These are phyloP conservation scores for Pristionchus fissidentatus DNA, from an alignment of 2,888 invertebrate genomes.

Conservation along the genomic window DNA sequence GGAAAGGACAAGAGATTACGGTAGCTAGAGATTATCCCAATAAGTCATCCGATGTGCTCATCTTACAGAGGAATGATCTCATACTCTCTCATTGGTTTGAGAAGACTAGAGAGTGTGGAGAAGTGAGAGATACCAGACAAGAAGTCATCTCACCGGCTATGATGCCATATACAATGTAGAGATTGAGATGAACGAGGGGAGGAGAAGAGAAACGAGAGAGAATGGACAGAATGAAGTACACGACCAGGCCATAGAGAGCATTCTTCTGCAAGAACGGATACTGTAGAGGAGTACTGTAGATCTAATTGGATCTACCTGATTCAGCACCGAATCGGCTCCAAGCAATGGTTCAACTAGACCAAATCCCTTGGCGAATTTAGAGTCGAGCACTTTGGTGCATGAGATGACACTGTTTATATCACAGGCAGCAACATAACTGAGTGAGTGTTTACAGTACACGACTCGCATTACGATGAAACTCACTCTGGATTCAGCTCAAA, in stretches of 20 bases:
- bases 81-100: neutral
- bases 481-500: constrained; percentile 41
- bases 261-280: constrained; percentile 40
- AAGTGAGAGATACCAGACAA: neutral
- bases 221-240: constrained; percentile 21
- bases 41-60: too few species aligned
- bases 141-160: neutral
- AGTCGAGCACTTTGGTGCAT: constrained; percentile 40
- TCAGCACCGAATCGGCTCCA: constrained; percentile 20
- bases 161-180: constrained; percentile 6
- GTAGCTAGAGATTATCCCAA: too few species aligned
- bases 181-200: neutral
- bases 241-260: constrained; percentile 22
- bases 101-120: neutral
- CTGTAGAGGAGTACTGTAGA: neutral
- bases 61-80: too few species aligned
- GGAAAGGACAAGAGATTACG: too few species aligned
- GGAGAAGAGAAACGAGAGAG: constrained; percentile 8
- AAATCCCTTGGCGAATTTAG: constrained; percentile 29
- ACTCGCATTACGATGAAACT: neutral
- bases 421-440: constrained; percentile 43
- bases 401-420: constrained; percentile 34
- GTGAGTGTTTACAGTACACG: neutral
- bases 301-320: constrained; percentile 14
- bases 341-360: constrained; percentile 28